Base-by-base conservation (phyloP, 2,113 vertebrate genomes). In the Myocastor coypus region DNA sequence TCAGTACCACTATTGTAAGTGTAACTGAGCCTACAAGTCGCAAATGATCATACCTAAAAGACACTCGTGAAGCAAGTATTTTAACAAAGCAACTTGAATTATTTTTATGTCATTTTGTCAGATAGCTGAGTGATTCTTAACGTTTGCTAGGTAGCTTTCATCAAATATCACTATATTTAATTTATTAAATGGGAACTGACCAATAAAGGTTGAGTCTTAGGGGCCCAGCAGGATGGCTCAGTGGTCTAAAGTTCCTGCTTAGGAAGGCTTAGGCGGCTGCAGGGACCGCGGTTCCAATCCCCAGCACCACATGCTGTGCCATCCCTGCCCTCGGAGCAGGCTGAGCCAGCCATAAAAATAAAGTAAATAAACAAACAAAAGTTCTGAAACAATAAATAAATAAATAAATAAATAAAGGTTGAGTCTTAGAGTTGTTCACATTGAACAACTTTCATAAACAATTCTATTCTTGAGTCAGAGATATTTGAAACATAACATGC, bases 401-500 rank as follows among this genome's bases (percentile, higher is more conserved):
- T n/a, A n/a, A n/a, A n/a, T n/a, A n/a, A n/a, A n/a, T n/a, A n/a
- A n/a, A n/a, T n/a, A n/a, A n/a, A n/a, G n/a, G n/a, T n/a, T n/a
- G 26, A 7, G 1, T 80, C 55, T 91, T 61, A 66, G 55, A 68
- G 19, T 28, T 89, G 1, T 78, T 40, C n/a, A 11, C 28, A 59
- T 5, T 91, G 52, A 57, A 57, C 16, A 57, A 57, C 17, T 57
- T 57, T 94, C 28, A 63, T 28, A 94, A 68, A 69, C 13, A 78
- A 34, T 93, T 57, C 40, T 92, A 0, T 88, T 93, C 75, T 84
- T 93, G 42, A 81, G 50, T 63, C 77, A 87, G 28, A 81, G 14
- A 92, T 93, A 86, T 46, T 91, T 91, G 42, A 37, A 87, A 84
- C 52, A 68, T 20, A 89, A 71, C 4, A 46, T 95, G 80, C 89